These are phyloP conservation scores for Spermophilus dauricus DNA, from an alignment of 2,113 vertebrate species.

Conservation along the genomic window DNA sequence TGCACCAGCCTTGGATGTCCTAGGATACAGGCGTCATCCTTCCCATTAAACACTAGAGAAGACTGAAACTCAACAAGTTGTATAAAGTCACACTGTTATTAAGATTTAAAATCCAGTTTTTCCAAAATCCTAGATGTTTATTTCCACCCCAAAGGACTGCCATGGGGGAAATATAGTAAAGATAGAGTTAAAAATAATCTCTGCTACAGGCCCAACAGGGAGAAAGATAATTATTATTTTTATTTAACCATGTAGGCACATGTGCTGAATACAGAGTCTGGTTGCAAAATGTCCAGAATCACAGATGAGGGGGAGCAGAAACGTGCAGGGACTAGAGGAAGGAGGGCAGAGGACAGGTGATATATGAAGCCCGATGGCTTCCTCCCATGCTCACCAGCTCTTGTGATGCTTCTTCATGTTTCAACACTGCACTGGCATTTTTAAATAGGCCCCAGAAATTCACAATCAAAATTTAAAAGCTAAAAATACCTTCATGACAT, in stretches of 20 bases:
- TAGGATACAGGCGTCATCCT: accelerated
- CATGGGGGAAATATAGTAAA: neutral
- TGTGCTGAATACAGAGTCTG: slow-evolving; percentile 26
- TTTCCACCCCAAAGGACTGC: neutral
- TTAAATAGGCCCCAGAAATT: slow-evolving; percentile 37
- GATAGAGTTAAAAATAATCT: neutral
- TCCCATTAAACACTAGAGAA: neutral
- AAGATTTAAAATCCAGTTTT: neutral
- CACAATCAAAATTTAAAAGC: slow-evolving; percentile 74
- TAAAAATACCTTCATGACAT: slow-evolving; percentile 20
- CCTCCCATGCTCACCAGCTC: neutral
- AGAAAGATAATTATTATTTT: slow-evolving; percentile 50
- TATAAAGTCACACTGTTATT: neutral
- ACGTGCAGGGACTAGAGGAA: slow-evolving; percentile 20
- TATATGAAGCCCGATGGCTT: neutral
- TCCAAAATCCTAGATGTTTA: neutral
- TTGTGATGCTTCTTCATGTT: slow-evolving; percentile 25
- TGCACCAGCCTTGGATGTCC: neutral
- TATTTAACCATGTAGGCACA: slow-evolving; percentile 46
- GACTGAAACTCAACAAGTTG: neutral
- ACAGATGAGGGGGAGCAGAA: slow-evolving; percentile 22
- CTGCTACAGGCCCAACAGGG: neutral
- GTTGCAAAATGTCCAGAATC: slow-evolving; percentile 72
- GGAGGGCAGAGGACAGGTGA: neutral
- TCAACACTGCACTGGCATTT: slow-evolving; percentile 48